Evolutionary conservation across 2,113 vertebrate species (phyloP).

Genomic region (Hypomesus transpacificus): DNA sequence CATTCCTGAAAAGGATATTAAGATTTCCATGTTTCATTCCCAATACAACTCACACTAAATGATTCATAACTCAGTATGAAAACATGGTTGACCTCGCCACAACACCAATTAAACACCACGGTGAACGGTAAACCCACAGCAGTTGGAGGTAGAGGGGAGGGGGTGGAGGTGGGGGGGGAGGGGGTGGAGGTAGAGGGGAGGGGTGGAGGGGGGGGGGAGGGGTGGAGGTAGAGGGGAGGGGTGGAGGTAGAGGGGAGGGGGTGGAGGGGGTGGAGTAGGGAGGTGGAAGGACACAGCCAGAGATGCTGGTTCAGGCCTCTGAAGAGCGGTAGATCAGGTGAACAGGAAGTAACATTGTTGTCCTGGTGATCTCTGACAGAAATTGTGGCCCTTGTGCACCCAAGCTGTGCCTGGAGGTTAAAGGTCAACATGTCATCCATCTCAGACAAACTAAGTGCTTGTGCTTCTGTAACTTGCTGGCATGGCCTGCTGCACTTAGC

Average conservation of each 20-base stretch:
- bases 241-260: background rate
- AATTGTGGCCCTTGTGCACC: background rate
- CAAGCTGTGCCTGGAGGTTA: background rate
- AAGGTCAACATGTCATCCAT: background rate
- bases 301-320: too few species aligned
- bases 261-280: too few species aligned
- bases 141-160: background rate
- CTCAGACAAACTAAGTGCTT: background rate
- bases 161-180: too few species aligned
- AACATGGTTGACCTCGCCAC: conserved; percentile 47
- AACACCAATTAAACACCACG: conserved; percentile 43
- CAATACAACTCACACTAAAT: conserved; percentile 34
- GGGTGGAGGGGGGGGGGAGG: too few species aligned
- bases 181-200: background rate
- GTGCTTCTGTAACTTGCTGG: background rate
- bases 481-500: conserved; percentile 10
- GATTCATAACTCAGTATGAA: conserved; percentile 36
- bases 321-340: too few species aligned
- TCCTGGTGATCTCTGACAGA: background rate
- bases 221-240: background rate
- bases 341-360: background rate
- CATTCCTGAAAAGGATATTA: conserved; percentile 11
- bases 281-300: too few species aligned
- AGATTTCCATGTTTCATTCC: background rate
- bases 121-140: background rate